A percentile compares a stretch with the other conserved stretches of the same genome.
Conservation (phyloP, 1,140 invertebrate species). For the Drosophila carrolli region DNA sequence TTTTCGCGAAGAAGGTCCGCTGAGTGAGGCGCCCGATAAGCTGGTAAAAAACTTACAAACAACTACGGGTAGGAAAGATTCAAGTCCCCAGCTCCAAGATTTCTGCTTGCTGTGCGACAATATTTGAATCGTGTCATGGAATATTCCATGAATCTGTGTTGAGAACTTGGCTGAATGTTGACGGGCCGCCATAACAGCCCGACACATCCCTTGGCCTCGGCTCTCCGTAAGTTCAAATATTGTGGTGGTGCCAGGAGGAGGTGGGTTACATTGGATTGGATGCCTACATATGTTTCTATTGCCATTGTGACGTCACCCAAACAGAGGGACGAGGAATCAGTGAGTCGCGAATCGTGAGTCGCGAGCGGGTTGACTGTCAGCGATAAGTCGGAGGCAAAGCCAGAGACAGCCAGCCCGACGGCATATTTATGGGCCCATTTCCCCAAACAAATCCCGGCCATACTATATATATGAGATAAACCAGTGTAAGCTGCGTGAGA, state of each 20-base stretch:
- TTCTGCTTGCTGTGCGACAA: constrained; percentile 68
- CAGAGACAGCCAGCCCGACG: constrained; percentile 51
- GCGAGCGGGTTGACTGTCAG: constrained; percentile 51
- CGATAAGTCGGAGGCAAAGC: constrained; percentile 36
- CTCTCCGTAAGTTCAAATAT: constrained; percentile 70
- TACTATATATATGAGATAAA: constrained; percentile 41
- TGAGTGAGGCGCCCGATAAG: constrained; percentile 52
- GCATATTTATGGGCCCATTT: constrained; percentile 74
- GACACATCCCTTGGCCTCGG: constrained; percentile 51
- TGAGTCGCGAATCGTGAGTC: constrained; percentile 21
- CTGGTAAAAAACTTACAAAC: constrained; percentile 49
- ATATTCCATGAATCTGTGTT: constrained; percentile 63
- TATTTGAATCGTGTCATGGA: constrained; percentile 81
- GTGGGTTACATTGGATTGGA: constrained; percentile 19
- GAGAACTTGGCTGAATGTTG: constrained; percentile 33
- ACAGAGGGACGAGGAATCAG: constrained; percentile 10
- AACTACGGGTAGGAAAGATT: constrained; percentile 26
- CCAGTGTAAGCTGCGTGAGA: constrained; percentile 71
- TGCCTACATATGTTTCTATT: constrained; percentile 51
- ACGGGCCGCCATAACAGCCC: constrained; percentile 43
- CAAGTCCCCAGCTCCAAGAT: constrained; percentile 32
- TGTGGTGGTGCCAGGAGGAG: constrained; percentile 25
- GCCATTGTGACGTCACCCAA: constrained; percentile 56
- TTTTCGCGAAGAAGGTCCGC: neutral
- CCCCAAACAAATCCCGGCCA: constrained; percentile 55